Base-by-base conservation (phyloP, 2,797 vertebrate genomes). In the Phrynocephalus forsythii region DNA sequence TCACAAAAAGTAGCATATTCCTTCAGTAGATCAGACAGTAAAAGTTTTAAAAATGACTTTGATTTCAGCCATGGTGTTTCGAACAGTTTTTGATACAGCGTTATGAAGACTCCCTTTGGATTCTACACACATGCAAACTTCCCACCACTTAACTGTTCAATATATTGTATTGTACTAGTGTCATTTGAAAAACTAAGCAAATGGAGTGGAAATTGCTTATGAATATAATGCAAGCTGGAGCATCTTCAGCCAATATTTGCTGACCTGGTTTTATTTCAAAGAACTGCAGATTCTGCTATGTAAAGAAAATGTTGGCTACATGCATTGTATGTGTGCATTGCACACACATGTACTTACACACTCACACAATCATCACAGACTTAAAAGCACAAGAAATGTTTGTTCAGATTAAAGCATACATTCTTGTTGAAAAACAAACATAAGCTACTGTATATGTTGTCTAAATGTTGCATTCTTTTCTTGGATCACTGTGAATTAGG, bases 171-270 rank as follows among this genome's bases (percentile, higher is more conserved):
- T 92, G 81, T 81, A 93, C 68, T 16, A 88, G 91, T 90, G 83
- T 79, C 89, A 72, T 91, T 83, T 92, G 86, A 83, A 93, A 93
- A 92, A 89, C 77, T 83, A 91, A 93, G 77, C 56, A 92, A 94
- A 91, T 83, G 84, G 76, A 92, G 48, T 87, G 89, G 79, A 92
- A 95, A 95, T 91, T 95, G 86, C 88, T 91, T 93, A 90, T 90
- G 90, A 91, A 89, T 92, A 91, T 90, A 92, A 90, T 92, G 68
- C 52, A 85, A 73, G 80, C 83, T 87, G 91, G 75, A 87, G 87
- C 26, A 91, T 90, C 92, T 93, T 93, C 87, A 73, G 48, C 72
- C 86, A 91, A 69, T 79, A 83, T 93, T 93, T 94, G 90, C 93
- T 95, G 93, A 95, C 86, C 79, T 90, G 72, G 76, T 52, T 78